Evolutionary conservation across 2,888 invertebrate species (phyloP).

Genomic region (Cephus pulcher): DNA sequence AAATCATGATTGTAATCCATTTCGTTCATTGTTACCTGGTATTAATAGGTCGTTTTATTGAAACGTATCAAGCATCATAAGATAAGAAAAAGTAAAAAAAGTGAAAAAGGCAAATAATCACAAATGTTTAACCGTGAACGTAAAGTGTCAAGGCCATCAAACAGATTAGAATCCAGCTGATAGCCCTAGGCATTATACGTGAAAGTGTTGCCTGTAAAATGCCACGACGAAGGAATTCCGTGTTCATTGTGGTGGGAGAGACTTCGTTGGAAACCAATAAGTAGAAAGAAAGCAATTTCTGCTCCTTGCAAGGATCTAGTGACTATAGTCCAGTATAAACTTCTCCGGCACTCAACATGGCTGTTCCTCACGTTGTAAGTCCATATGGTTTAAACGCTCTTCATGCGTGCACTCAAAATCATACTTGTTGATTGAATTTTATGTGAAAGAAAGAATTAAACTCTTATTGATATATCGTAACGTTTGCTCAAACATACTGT

Average conservation of each 20-base stretch:
- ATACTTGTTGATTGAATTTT: not conserved
- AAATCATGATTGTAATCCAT: not conserved
- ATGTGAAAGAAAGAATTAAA: not conserved
- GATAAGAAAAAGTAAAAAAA: too few relatives aligned
- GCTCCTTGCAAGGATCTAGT: not conserved
- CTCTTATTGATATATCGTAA: not conserved
- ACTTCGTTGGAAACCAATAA: not conserved
- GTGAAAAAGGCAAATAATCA: not conserved
- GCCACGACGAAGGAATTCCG: conserved; percentile 29
- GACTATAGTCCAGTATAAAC: not conserved
- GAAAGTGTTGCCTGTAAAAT: conserved; percentile 41
- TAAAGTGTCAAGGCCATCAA: not conserved
- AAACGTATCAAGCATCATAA: too few relatives aligned
- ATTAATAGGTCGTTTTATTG: too few relatives aligned
- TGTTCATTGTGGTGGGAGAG: not conserved
- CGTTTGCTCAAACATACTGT: not conserved
- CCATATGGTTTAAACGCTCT: not conserved
- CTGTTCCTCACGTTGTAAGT: not conserved
- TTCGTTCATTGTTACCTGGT: not conserved
- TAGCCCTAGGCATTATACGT: conserved; percentile 18
- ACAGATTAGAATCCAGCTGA: not conserved
- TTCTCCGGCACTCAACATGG: not conserved
- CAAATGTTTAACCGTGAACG: not conserved
- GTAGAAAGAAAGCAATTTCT: not conserved
- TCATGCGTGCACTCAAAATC: not conserved